Evolutionary conservation across 2,113 vertebrate species (phyloP).

Genomic region (Oxyura jamaicensis): DNA sequence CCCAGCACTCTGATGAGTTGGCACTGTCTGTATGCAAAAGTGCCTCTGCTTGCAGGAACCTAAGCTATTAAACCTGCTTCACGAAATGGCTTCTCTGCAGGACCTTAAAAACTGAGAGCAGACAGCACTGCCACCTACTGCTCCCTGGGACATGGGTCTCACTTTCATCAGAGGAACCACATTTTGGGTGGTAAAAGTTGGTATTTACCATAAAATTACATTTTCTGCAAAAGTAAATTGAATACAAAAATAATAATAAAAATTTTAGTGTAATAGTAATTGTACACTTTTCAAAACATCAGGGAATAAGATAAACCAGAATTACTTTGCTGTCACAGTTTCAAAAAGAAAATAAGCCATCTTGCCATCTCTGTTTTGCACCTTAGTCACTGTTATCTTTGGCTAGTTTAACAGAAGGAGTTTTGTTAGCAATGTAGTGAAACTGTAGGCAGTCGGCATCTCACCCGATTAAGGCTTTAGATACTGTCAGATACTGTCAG

Average conservation of each 20-base stretch:
- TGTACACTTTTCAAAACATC: neutral
- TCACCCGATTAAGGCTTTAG: neutral
- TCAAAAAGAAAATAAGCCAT: neutral
- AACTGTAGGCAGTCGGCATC: neutral
- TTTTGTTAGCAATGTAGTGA: neutral
- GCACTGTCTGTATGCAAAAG: neutral
- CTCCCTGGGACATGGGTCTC: neutral
- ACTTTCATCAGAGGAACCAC: neutral
- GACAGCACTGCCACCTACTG: conserved; percentile 56
- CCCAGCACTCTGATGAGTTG: neutral
- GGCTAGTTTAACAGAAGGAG: neutral
- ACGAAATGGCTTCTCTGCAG: neutral
- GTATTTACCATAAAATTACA: neutral
- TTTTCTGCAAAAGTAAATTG: neutral
- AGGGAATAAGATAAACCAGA: neutral
- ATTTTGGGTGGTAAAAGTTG: neutral
- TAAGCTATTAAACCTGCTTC: neutral
- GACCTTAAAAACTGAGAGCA: fast-evolving
- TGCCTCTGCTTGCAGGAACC: neutral
- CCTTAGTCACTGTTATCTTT: neutral
- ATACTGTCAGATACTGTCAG: no score
- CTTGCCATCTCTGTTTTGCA: neutral
- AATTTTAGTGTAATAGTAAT: neutral
- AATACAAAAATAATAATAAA: neutral
- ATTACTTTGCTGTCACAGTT: neutral